Evolutionary conservation across 2,888 invertebrate genomes (phyloP).

Genomic region (Chloromyia formosa): DNA sequence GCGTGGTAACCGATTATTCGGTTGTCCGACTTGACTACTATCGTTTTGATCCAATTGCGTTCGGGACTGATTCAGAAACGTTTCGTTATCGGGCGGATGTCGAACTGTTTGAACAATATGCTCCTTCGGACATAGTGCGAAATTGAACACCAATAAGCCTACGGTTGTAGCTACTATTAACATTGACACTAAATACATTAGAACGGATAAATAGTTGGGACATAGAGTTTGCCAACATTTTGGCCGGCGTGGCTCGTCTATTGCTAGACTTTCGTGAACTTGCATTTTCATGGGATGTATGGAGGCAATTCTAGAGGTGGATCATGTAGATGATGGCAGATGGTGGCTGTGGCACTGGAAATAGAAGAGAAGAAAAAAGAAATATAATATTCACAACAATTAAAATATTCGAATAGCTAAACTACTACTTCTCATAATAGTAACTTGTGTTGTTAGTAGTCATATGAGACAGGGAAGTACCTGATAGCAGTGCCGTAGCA

Average conservation of each 20-base stretch:
- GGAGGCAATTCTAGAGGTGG: no score
- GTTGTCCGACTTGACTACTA: conserved; percentile 44
- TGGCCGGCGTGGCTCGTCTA: conserved; percentile 19
- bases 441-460: no score
- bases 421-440: no score
- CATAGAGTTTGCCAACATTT: conserved; percentile 5
- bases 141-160: conserved; percentile 79
- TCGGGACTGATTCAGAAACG: not conserved
- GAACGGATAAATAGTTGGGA: conserved; percentile 38
- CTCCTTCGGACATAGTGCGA: conserved; percentile 72
- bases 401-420: no score
- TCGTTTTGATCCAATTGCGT: not conserved
- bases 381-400: no score
- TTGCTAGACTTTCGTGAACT: conserved; percentile 33
- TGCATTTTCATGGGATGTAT: conserved; percentile 38
- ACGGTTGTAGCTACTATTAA: conserved; percentile 66
- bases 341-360: no score
- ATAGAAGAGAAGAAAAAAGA: no score
- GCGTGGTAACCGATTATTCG: conserved; percentile 76
- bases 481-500: no score
- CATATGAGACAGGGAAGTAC: no score
- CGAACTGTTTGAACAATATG: conserved; percentile 32
- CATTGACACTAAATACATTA: conserved; percentile 49
- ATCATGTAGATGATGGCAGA: no score
- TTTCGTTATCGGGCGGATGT: not conserved